Evolutionary conservation across 2,113 vertebrate species (phyloP), one percentile per base, ranked within the genome.

Genomic region (Haemorhous mexicanus): DNA sequence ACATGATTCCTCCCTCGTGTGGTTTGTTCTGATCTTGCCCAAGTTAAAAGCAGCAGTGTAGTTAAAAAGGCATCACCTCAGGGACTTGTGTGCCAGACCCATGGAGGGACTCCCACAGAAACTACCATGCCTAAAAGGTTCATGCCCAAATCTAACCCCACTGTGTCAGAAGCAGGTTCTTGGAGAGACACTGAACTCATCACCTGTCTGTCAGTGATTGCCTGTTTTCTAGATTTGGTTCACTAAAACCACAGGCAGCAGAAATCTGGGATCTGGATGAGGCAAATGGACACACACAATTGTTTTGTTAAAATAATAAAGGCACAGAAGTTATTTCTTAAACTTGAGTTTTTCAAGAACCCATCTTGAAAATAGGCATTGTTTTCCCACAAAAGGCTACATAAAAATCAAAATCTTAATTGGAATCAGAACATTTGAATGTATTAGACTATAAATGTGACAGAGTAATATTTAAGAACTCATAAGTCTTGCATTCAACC

Each of bases 351-450:
- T 89, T 91, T 90, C 62, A 77, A 64, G 62, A 85, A 33, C 53
- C 32, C 16, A 32, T 85, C 82, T 39, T 87, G 81, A 89, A 88
- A 90, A 69, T 0, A 44, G 24, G 35, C 63, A 53, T 76, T 77
- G 3, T 44, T 94, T 50, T 72, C 58, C 58, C 70, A 84, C 32
- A 87, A 64, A 76, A 73, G 19, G 32, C 50, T 73, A 39, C 39
- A 72, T 76, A 62, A 88, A 84, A 83, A 83, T 68, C 66, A 68
- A 90, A 89, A 74, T 28, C 68, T 77, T 70, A 69, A 86, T 9
- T 63, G 59, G 78, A 87, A 68, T 50, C 30, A 83, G 58, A 79
- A 70, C 44, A 89, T 73, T 44, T 52, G 17, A 96, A 87, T 0
- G 2, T 20, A 63, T 69, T 47, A 55, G 39, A 22, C 58, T 28